Evolutionary conservation across 2,797 vertebrate species (phyloP), one percentile per base, ranked within the genome.

Genomic region (Enteromius paludinosus): DNA sequence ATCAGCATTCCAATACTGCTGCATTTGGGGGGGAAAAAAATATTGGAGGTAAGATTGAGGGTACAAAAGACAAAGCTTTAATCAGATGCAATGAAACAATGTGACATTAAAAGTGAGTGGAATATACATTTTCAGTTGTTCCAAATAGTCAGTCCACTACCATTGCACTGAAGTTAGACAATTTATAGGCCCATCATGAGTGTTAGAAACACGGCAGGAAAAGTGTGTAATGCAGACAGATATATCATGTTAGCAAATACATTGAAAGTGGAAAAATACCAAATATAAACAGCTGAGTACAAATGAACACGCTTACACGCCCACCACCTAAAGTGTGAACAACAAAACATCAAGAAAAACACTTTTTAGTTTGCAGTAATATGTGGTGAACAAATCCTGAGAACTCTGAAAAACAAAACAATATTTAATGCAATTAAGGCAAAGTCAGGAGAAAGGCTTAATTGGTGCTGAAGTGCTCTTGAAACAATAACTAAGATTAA

Each of bases 31-130:
- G 30, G 30, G 4, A 2, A n/a, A 23, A 30, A 77, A 59, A 23
- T 9, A 69, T 43, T 12, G 20, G 17, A 8, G 25, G 15, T 11
- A n/a, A 45, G 23, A 49, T 17, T 5, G 14, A 81, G 14, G 33
- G 17, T 65, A 74, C 59, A 74, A 72, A 81, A 38, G 38, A 38
- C 18, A 47, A 72, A 64, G 43, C 43, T 74, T 73, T 73, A 81
- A 52, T 73, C 33, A n/a, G 59, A 81, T 52, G n/a, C 70, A 74
- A 17, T 65, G 30, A 9, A 65, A 74, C 28, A 0, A 45, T 17
- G 52, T 59, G 25, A 43, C 30, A 52, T 38, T 49, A 35, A 72
- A 81, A 81, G 54, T 15, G 38, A 72, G 54, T n/a, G 25, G 49
- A 59, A 23, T 61, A 80, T 18, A 2, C 15, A 1, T 70, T 41